Conservation (phyloP, 2,113 vertebrate species). For the Petrocephalus zakoni region DNA sequence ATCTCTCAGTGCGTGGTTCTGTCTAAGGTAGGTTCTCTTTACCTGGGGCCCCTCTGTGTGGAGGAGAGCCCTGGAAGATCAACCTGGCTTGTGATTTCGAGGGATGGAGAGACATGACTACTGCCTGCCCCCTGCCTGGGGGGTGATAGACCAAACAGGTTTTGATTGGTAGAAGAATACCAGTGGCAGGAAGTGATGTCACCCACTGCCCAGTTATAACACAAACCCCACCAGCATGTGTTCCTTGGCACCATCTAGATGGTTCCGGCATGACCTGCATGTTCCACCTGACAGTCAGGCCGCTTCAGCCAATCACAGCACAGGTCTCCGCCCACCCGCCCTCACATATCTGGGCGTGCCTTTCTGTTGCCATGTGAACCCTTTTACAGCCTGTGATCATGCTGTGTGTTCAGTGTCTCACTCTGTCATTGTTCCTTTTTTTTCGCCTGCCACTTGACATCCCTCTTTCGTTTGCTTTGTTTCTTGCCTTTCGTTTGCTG, state of each 20-base stretch:
- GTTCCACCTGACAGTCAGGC: not conserved
- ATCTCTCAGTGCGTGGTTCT: not conserved
- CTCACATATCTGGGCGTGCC: not conserved
- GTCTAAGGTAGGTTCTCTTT: not conserved
- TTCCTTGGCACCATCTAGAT: not conserved
- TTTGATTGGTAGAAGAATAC: not conserved
- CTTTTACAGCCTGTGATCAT: conserved; percentile 1
- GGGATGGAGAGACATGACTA: not conserved
- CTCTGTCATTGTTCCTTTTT: not conserved
- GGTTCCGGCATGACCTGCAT: not conserved
- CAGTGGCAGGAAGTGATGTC: conserved; percentile 6
- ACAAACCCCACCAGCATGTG: not conserved
- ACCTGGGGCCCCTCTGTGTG: not conserved
- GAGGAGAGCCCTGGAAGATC: not conserved
- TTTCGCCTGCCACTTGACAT: conserved; percentile 24
- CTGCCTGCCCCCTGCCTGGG: not conserved
- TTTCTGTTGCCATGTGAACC: conserved; percentile 20
- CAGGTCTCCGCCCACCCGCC: not conserved
- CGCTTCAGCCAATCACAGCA: not conserved
- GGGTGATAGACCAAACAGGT: not conserved
- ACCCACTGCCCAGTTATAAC: not conserved
- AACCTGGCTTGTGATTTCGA: not conserved
- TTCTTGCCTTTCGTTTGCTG: conserved; percentile 58
- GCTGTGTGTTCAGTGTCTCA: not conserved
- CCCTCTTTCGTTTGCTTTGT: conserved; percentile 68